phyloP scores from a whole-genome alignment of 2,888 invertebrate species.

The Eustalomyia histrio region DNA sequence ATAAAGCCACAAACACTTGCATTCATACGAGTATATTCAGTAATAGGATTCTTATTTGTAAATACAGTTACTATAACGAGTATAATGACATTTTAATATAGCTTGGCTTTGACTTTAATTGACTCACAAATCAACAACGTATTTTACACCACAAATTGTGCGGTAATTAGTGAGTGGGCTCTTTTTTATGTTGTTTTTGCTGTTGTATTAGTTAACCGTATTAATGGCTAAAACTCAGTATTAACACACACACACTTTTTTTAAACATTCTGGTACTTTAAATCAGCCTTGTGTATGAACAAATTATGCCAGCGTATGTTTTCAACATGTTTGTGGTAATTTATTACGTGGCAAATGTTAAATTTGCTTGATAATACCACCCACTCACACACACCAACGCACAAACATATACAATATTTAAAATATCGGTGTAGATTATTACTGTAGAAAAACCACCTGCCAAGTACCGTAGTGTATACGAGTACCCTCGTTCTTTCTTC shows the following conservation, averaged over 20 bases:
- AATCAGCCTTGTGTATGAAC: constrained; percentile 49
- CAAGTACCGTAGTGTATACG: constrained; percentile 45
- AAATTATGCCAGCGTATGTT: constrained; percentile 62
- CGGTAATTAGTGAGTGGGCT: constrained; percentile 71
- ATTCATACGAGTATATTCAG: neutral
- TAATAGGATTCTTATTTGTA: neutral
- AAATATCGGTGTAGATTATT: constrained; percentile 29
- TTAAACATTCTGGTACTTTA: constrained; percentile 34
- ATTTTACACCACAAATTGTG: constrained; percentile 74
- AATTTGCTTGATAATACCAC: constrained; percentile 51
- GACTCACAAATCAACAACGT: constrained; percentile 78
- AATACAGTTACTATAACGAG: constrained; percentile 5
- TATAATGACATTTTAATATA: constrained; percentile 61
- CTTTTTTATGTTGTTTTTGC: constrained; percentile 31
- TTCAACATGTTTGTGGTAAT: constrained; percentile 71
- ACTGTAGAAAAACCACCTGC: constrained; percentile 64
- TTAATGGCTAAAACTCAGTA: constrained; percentile 51
- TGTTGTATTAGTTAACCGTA: constrained; percentile 13
- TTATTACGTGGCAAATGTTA: constrained; percentile 74
- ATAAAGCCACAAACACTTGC: neutral
- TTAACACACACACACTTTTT: neutral
- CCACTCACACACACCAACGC: constrained; percentile 22
- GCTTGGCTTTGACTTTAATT: constrained; percentile 77
- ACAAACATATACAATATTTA: neutral
- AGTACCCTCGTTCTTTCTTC: neutral